Evolutionary conservation across 2,888 invertebrate genomes (phyloP).

Genomic region (Tethea ocularis): DNA sequence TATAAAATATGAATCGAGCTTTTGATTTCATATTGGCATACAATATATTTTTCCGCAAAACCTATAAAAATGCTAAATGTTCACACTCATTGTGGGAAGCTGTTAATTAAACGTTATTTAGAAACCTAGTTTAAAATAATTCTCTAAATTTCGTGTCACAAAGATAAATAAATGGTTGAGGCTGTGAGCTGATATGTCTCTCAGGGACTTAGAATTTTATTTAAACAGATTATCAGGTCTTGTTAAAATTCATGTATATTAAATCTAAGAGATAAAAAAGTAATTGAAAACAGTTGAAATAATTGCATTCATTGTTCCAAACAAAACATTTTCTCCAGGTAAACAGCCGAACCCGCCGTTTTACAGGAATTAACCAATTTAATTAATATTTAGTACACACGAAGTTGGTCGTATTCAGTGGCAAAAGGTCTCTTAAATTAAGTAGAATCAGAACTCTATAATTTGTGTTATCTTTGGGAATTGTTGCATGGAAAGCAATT

Average conservation of each 20-base stretch:
- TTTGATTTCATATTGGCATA: not conserved
- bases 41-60: too few relatives aligned
- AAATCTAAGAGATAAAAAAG: not conserved
- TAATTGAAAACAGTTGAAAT: not conserved
- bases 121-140: too few relatives aligned
- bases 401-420: not conserved
- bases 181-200: too few relatives aligned
- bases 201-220: too few relatives aligned
- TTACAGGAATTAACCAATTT: slow-evolving; percentile 1
- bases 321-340: not conserved
- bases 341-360: not conserved
- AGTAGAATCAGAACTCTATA: not conserved
- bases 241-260: not conserved
- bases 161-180: too few relatives aligned
- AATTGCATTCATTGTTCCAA: not conserved
- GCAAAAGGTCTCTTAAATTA: not conserved
- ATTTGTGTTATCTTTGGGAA: slow-evolving; percentile 3
- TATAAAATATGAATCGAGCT: not conserved
- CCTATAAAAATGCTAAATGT: too few relatives aligned
- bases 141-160: too few relatives aligned
- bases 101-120: too few relatives aligned
- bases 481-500: slow-evolving; percentile 1
- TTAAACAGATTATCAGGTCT: too few relatives aligned
- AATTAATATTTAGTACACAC: slow-evolving; percentile 2
- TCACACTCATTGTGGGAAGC: too few relatives aligned